These are phyloP conservation scores for Cheumatopsyche charites DNA, from an alignment of 1,140 invertebrate species.

Conservation along the genomic window DNA sequence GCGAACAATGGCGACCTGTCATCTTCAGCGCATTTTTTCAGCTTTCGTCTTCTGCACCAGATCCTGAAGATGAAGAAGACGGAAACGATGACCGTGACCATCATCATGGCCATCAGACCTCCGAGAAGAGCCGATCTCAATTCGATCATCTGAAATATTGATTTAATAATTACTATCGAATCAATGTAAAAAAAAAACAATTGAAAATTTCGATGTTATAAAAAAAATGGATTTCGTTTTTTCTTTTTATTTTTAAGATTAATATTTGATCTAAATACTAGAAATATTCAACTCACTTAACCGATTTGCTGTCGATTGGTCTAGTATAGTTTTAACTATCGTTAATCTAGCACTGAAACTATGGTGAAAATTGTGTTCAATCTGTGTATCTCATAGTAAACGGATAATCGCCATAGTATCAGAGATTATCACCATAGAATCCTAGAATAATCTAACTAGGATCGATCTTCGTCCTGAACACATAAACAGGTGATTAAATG, in stretches of 20 bases:
- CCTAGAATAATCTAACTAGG: background rate
- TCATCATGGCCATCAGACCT: background rate
- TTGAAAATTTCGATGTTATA: too few species aligned
- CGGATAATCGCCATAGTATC: slow-evolving; percentile 2
- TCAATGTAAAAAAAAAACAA: too few species aligned
- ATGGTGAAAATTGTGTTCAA: background rate
- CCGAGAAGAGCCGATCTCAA: slow-evolving; percentile 20
- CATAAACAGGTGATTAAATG: background rate
- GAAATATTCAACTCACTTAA: too few species aligned
- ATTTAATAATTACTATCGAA: too few species aligned
- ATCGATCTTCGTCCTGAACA: background rate
- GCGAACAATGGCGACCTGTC: slow-evolving; percentile 42
- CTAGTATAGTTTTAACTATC: too few species aligned
- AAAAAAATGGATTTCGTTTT: too few species aligned
- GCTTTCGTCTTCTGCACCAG: slow-evolving; percentile 8
- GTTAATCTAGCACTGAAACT: too few species aligned
- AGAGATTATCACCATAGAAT: slow-evolving; percentile 1
- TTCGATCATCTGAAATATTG: slow-evolving; percentile 28
- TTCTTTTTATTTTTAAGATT: too few species aligned
- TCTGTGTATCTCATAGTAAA: background rate
- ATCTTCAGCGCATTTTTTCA: slow-evolving; percentile 31
- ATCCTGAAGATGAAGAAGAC: slow-evolving; percentile 11
- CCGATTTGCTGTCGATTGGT: too few species aligned
- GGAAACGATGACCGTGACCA: background rate
- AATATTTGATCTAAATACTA: too few species aligned